A percentile compares a stretch with the other conserved stretches of the same genome.
Evolutionary conservation across 2,797 vertebrate species (phyloP).

Genomic region (Numenius phaeopus): DNA sequence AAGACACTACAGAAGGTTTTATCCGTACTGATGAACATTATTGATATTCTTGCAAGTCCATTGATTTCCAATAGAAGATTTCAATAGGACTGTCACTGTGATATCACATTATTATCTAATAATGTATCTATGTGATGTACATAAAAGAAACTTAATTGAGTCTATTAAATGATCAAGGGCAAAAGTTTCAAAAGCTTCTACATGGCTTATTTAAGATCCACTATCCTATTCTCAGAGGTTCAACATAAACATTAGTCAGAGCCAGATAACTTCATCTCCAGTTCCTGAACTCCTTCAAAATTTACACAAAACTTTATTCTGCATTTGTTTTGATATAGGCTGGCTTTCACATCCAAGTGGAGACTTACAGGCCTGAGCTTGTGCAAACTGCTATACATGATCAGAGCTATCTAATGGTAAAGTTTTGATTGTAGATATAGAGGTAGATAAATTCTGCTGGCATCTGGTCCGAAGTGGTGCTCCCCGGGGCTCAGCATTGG

Average conservation of each 20-base stretch:
- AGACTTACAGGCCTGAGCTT: neutral
- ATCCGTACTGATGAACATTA: neutral
- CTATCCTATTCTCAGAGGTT: neutral
- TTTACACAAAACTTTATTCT: neutral
- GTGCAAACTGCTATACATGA: neutral
- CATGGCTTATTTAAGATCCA: neutral
- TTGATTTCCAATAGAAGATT: neutral
- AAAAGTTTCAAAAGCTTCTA: neutral
- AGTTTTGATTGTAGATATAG: neutral
- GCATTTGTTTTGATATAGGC: neutral
- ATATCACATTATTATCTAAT: neutral
- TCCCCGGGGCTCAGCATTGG: neutral
- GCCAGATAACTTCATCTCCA: neutral
- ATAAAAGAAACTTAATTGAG: neutral
- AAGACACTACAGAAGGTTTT: neutral
- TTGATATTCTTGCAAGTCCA: neutral
- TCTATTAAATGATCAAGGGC: neutral
- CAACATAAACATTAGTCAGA: neutral
- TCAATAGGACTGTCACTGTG: neutral
- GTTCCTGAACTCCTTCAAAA: neutral
- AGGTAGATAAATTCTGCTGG: neutral
- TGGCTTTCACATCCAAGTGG: neutral
- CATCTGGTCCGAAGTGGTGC: fast-evolving
- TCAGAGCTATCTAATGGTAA: neutral
- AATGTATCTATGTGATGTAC: neutral